A percentile compares a stretch with the other conserved stretches of the same genome.
phyloP scores from a whole-genome alignment of 2,113 vertebrate genomes.

The Toxostoma redivivum region DNA sequence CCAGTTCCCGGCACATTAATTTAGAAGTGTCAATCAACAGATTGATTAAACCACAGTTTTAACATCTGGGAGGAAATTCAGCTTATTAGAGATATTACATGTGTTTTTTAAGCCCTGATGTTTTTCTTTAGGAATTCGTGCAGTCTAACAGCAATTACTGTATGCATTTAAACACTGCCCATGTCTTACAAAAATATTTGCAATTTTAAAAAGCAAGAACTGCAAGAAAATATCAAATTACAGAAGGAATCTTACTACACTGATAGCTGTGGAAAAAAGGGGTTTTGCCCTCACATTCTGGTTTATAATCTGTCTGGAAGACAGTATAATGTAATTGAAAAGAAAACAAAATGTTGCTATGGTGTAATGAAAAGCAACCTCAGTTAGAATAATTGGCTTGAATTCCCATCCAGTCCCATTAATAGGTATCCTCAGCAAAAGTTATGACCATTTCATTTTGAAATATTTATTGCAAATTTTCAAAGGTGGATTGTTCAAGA shows the following conservation, averaged over 20 bases:
- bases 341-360: neutral
- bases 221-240: neutral
- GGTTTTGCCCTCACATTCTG: neutral
- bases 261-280: neutral
- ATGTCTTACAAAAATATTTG: neutral
- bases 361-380: constrained; percentile 32
- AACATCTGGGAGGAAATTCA: neutral
- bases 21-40: neutral
- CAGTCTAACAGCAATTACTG: neutral
- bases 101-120: neutral
- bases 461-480: constrained; percentile 69
- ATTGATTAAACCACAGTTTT: neutral
- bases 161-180: neutral
- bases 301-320: constrained; percentile 4
- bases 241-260: neutral
- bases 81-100: neutral
- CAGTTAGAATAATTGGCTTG: constrained; percentile 37
- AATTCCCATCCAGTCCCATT: constrained; percentile 47
- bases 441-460: constrained; percentile 61
- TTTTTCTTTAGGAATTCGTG: neutral
- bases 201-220: neutral
- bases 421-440: constrained; percentile 49
- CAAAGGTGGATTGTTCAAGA: constrained; percentile 67
- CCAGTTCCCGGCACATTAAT: neutral
- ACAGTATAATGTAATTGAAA: neutral